Evolutionary conservation across 2,888 invertebrate species (phyloP).

Genomic region (Melinaea menophilus): DNA sequence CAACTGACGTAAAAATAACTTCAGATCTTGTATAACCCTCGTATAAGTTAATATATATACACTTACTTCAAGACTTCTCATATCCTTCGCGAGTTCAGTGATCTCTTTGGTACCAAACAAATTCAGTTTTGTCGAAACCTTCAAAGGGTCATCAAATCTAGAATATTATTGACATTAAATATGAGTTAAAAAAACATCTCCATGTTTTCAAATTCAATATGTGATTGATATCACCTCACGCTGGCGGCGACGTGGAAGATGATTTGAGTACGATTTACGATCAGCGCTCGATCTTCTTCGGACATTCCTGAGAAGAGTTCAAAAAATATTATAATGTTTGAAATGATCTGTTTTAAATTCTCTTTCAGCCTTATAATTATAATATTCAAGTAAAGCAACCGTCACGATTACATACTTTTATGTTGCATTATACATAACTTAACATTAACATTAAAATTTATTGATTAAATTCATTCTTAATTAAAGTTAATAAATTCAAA

Average conservation of each 20-base stretch:
- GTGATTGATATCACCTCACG: conserved; percentile 69
- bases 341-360: too few relatives aligned
- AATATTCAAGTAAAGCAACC: too few relatives aligned
- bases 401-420: too few relatives aligned
- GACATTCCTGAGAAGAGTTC: conserved; percentile 64
- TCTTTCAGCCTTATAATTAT: too few relatives aligned
- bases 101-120: conserved; percentile 82
- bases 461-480: background rate
- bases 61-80: conserved; percentile 72
- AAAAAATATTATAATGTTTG: too few relatives aligned
- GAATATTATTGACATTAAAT: conserved; percentile 1
- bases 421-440: too few relatives aligned
- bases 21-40: too few relatives aligned
- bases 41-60: background rate
- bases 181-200: background rate
- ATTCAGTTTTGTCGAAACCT: conserved; percentile 80
- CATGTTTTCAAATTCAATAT: background rate
- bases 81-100: conserved; percentile 77
- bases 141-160: conserved; percentile 88
- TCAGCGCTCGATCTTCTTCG: conserved; percentile 63
- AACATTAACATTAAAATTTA: too few relatives aligned
- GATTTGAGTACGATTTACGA: conserved; percentile 80
- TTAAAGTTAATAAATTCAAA: background rate
- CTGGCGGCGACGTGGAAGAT: conserved; percentile 90
- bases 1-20: background rate